These are phyloP conservation scores for Pharmacophagus antenor DNA, from an alignment of 2,888 invertebrate species.

Conservation along the genomic window DNA sequence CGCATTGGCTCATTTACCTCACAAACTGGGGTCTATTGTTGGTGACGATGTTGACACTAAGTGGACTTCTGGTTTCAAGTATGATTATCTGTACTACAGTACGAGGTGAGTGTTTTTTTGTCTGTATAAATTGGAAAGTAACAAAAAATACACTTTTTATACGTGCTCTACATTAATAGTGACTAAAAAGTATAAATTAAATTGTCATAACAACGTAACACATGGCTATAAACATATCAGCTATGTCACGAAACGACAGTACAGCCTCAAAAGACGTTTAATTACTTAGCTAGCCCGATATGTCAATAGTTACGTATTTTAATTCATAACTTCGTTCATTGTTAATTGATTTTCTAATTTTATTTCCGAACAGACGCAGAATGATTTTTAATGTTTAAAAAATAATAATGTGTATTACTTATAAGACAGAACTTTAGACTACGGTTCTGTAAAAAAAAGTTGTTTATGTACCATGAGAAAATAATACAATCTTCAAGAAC, in stretches of 20 bases:
- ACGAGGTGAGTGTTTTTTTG: slow-evolving; percentile 46
- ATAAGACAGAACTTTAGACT: background rate
- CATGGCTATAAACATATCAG: slow-evolving; percentile 1
- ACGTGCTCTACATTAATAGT: background rate
- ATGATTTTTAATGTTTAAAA: background rate
- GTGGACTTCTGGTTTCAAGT: slow-evolving; percentile 54
- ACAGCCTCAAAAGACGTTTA: background rate
- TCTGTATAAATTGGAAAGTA: background rate
- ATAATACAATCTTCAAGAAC: background rate
- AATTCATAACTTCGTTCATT: background rate
- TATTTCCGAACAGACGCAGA: background rate
- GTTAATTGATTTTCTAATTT: background rate
- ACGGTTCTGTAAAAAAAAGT: too few species aligned
- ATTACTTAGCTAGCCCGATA: background rate
- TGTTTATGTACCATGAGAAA: too few species aligned
- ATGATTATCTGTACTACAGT: slow-evolving; percentile 44
- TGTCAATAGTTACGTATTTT: background rate
- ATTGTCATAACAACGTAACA: background rate
- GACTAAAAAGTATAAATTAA: background rate
- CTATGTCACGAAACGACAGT: slow-evolving; percentile 12
- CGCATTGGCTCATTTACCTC: slow-evolving; percentile 62
- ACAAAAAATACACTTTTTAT: too few species aligned
- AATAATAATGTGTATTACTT: background rate
- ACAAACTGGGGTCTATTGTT: slow-evolving; percentile 72
- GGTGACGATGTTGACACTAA: slow-evolving; percentile 48